Evolutionary conservation across 2,797 vertebrate genomes (phyloP), one percentile per base, ranked within the genome.

Genomic region (Sphenopsis melanotis): DNA sequence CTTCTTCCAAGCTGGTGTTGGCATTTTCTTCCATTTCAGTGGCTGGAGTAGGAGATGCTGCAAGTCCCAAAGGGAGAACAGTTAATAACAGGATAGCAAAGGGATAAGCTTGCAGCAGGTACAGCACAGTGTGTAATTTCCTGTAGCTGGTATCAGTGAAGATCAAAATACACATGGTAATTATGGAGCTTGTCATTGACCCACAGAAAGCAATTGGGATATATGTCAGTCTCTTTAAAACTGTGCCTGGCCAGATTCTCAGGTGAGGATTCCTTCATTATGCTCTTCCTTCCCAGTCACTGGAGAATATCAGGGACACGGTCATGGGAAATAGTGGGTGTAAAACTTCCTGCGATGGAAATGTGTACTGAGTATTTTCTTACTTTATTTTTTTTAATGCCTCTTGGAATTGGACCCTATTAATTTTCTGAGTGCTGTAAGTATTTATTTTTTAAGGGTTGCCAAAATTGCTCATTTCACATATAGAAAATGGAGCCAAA

Each of bases 1-100:
- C 98, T 53, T 99, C 98, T 32, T 99, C 99, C 6, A 98, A 78
- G 92, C 97, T 93, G 94, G 72, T 97, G n/a, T 90, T 97, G 79
- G 70, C 85, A n/a, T 97, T 94, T 94, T 98, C 97, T 94, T 98
- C 98, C 98, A 98, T 98, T 89, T 85, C 82, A 71, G 37, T 72
- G 26, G 75, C 32, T 94, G 50, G 59, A 74, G 56, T 71, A 32
- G 81, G 82, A 81, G 76, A 84, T 46, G 39, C 97, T 98, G 65
- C 55, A 91, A 74, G 32, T 86, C 71, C 52, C 91, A 90, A 83
- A 87, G 85, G 89, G 26, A 95, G 55, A 83, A 19, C 37, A 64
- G 89, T 88, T 53, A 96, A 61, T 75, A 65, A 41, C 41, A 82
- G 47, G 17, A 57, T n/a, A 88, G 75, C 69, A 79, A 66, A 92